phyloP scores from a whole-genome alignment of 2,113 vertebrate genomes.

The Xenopus tropicalis region DNA sequence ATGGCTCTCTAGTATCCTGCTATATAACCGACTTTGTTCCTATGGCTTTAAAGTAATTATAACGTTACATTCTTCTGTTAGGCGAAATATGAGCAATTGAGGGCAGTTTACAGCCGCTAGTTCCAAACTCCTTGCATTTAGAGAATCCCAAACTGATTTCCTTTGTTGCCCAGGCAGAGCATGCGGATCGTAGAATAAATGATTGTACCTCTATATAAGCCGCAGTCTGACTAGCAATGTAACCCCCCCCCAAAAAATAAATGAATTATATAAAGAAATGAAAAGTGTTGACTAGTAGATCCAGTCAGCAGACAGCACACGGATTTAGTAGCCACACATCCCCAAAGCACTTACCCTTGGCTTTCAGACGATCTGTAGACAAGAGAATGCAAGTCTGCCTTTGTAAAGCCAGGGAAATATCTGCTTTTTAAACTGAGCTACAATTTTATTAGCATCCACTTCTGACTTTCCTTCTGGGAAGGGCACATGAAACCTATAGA shows the following conservation, averaged over 20 bases:
- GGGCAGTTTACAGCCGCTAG: background rate
- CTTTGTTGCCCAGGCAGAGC: conserved; percentile 1
- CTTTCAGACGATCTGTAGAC: conserved; percentile 38
- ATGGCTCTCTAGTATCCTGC: conserved; percentile 11
- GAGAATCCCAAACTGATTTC: background rate
- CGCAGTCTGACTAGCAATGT: background rate
- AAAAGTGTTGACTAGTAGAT: conserved; percentile 30
- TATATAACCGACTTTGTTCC: conserved; percentile 15
- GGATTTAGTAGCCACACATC: conserved; percentile 6
- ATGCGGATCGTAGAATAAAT: background rate
- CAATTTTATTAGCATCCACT: conserved; percentile 46
- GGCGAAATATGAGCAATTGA: conserved; percentile 2
- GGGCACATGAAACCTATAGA: conserved; percentile 17
- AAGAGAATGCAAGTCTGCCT: conserved; percentile 29
- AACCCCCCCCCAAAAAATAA: background rate
- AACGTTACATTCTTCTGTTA: conserved; percentile 6
- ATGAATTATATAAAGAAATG: background rate
- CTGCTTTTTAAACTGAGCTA: conserved; percentile 42
- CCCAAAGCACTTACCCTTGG: conserved; percentile 46
- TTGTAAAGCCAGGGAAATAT: conserved; percentile 33
- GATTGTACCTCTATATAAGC: background rate
- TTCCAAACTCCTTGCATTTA: background rate
- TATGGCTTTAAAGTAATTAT: conserved; percentile 10
- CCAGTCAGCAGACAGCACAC: conserved; percentile 34
- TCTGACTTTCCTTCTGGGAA: conserved; percentile 41